Conservation (phyloP, 2,888 invertebrate genomes). For the Eubasilissa splendida region DNA sequence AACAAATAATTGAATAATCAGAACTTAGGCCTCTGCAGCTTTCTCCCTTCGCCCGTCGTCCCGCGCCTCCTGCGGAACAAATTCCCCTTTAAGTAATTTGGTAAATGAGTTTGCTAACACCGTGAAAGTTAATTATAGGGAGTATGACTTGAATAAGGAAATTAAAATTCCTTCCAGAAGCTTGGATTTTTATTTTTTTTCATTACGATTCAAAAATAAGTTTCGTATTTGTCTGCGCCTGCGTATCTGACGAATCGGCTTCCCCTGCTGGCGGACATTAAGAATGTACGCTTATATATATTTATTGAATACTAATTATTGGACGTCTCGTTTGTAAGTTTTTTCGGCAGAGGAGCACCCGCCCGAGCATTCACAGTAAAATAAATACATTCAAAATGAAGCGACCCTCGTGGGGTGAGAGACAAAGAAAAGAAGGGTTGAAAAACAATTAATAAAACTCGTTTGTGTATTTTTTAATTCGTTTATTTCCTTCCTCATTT, state of each 20-base stretch:
- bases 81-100: constrained; percentile 59
- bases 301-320: constrained; percentile 57
- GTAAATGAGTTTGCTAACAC: constrained; percentile 59
- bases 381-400: constrained; percentile 55
- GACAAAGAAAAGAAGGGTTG: constrained; percentile 39
- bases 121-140: constrained; percentile 59
- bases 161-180: constrained; percentile 58
- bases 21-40: constrained; percentile 40
- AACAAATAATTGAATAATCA: constrained; percentile 56
- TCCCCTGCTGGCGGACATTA: too few species aligned
- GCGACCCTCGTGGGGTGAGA: constrained; percentile 40
- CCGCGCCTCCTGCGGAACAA: constrained; percentile 39
- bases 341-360: constrained; percentile 33
- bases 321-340: constrained; percentile 56
- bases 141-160: constrained; percentile 58
- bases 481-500: constrained; percentile 57
- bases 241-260: constrained; percentile 36
- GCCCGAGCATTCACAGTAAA: constrained; percentile 35
- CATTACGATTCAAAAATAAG: constrained; percentile 56
- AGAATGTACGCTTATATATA: constrained; percentile 38
- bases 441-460: constrained; percentile 55
- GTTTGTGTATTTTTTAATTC: constrained; percentile 53
- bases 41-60: constrained; percentile 14
- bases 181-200: constrained; percentile 55
- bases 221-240: constrained; percentile 50